Evolutionary conservation across 64 coral and sea anemone species (phyloP).

Genomic region (Montipora cactus): DNA sequence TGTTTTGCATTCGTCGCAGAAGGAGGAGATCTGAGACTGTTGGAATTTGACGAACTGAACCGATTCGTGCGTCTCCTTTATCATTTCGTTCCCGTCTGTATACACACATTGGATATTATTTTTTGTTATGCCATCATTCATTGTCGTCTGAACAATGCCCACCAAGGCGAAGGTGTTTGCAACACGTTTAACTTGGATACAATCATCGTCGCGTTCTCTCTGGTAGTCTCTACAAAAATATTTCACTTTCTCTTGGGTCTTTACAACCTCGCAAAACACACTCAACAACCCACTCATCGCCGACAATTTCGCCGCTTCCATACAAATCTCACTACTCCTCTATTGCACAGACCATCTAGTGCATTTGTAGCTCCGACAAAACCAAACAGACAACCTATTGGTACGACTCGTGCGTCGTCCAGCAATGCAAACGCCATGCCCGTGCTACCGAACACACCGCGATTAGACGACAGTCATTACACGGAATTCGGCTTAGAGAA

Average conservation of each 20-base stretch:
- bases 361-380: too few species aligned
- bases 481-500: too few species aligned
- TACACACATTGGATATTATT: neutral
- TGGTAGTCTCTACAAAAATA: neutral
- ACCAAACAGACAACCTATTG: too few species aligned
- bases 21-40: neutral
- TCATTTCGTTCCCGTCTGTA: neutral
- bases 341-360: neutral
- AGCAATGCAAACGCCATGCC: too few species aligned
- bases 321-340: neutral
- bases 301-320: neutral
- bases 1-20: neutral
- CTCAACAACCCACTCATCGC: neutral
- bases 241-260: neutral
- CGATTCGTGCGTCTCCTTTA: neutral
- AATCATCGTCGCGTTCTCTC: neutral
- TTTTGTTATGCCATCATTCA: neutral
- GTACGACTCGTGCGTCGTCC: too few species aligned
- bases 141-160: neutral
- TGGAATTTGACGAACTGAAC: neutral
- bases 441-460: too few species aligned
- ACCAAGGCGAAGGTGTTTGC: neutral
- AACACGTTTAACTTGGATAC: neutral
- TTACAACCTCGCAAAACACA: neutral
- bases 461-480: too few species aligned